These are phyloP conservation scores for Betta splendens DNA, from an alignment of 2,797 vertebrate genomes.

Conservation along the genomic window DNA sequence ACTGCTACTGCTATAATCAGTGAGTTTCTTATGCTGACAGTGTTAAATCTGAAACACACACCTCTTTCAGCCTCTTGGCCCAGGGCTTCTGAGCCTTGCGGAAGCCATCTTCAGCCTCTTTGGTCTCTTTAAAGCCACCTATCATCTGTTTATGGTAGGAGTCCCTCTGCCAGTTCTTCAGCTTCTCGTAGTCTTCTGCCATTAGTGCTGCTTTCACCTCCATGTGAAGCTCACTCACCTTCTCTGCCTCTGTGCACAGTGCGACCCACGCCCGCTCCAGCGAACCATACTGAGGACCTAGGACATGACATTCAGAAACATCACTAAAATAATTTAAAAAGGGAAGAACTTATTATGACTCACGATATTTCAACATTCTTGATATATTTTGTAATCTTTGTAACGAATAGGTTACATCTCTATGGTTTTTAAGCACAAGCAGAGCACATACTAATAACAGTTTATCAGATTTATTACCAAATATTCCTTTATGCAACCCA, in stretches of 20 bases:
- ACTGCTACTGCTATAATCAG: slow-evolving; percentile 13
- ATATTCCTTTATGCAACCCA: background rate
- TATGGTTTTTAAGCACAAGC: too few relatives aligned
- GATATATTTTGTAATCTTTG: too few relatives aligned
- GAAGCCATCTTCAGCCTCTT: slow-evolving; percentile 96
- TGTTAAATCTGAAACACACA: slow-evolving; percentile 49
- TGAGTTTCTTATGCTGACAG: background rate
- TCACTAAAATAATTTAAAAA: too few relatives aligned
- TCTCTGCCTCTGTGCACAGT: slow-evolving; percentile 94
- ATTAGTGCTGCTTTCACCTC: slow-evolving; percentile 92
- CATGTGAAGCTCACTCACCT: slow-evolving; percentile 96
- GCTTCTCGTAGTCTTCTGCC: slow-evolving; percentile 96
- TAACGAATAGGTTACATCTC: too few relatives aligned
- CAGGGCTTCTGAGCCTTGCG: slow-evolving; percentile 99
- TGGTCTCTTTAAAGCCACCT: slow-evolving; percentile 96
- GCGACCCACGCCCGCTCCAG: slow-evolving; percentile 93
- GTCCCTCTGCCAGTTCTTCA: slow-evolving; percentile 99
- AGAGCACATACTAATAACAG: too few relatives aligned
- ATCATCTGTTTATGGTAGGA: slow-evolving; percentile 99
- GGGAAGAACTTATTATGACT: too few relatives aligned
- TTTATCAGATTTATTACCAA: background rate
- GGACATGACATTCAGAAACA: too few relatives aligned
- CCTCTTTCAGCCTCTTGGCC: slow-evolving; percentile 99
- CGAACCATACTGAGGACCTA: slow-evolving; percentile 96
- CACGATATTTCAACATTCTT: too few relatives aligned